phyloP scores from a whole-genome alignment of 2,113 vertebrate species.

The Callionymus lyra region DNA sequence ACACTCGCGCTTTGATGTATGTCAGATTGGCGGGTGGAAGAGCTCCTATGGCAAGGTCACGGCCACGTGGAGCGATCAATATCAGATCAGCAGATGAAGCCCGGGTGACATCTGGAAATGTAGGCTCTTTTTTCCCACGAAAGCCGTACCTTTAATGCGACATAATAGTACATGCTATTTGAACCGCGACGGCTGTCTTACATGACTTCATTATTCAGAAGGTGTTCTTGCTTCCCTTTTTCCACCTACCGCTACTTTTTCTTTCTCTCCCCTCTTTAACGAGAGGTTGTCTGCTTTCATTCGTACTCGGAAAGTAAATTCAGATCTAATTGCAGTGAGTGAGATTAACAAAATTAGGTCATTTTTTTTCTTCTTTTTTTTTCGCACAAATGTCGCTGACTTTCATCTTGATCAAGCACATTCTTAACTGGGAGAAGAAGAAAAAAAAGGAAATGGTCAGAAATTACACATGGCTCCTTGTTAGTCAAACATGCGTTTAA shows the following conservation, averaged over 20 bases:
- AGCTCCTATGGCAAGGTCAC: slow-evolving; percentile 64
- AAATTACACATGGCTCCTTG: slow-evolving; percentile 33
- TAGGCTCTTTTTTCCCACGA: slow-evolving; percentile 17
- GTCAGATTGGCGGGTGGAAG: slow-evolving; percentile 53
- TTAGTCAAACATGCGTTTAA: slow-evolving; percentile 58
- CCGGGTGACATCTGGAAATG: slow-evolving; percentile 51
- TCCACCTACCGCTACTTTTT: slow-evolving; percentile 30
- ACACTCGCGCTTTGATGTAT: slow-evolving; percentile 12
- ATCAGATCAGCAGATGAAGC: slow-evolving; percentile 64
- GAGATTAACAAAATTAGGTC: slow-evolving; percentile 60
- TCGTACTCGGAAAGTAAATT: slow-evolving; percentile 37
- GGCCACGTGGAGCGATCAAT: slow-evolving; percentile 58
- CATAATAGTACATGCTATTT: slow-evolving; percentile 57
- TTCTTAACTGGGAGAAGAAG: slow-evolving; percentile 50
- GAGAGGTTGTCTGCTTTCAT: slow-evolving; percentile 35
- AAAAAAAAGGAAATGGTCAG: slow-evolving; percentile 47
- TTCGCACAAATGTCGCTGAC: slow-evolving; percentile 39
- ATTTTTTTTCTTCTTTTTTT: slow-evolving; percentile 49
- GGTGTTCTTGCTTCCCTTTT: slow-evolving; percentile 32
- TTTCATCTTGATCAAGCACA: slow-evolving; percentile 65
- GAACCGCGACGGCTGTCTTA: slow-evolving; percentile 36
- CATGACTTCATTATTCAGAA: slow-evolving; percentile 47
- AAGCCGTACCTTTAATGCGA: slow-evolving; percentile 33
- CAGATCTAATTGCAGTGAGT: slow-evolving; percentile 55
- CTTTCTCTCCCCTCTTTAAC: slow-evolving; percentile 30